Base-by-base conservation (phyloP, 2,113 vertebrate genomes). In the Megaptera novaeangliae region DNA sequence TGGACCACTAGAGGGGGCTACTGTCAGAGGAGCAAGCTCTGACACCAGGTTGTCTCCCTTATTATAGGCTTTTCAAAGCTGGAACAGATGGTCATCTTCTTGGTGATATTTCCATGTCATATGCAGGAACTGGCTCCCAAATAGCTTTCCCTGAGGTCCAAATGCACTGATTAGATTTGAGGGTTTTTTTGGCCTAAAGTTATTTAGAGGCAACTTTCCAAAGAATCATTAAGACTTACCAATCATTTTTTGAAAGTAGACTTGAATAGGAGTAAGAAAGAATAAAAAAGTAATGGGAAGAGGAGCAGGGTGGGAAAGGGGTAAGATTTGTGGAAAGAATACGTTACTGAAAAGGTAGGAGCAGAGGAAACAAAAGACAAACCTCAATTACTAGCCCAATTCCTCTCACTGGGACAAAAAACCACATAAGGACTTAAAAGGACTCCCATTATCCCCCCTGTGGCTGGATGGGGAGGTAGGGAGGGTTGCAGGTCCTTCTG, bases 121-220 rank as follows among this genome's bases (percentile, higher is more conserved):
- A 18, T 36, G 10, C 61, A 71, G 84, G 27, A 68, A 68, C 14
- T 77, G 83, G 39, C 23, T 82, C 34, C 20, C 68, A 59, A n/a
- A 68, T 14, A 61, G 15, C 75, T 68, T 77, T 81, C 14, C 14
- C 13, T 21, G 41, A 92, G n/a, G 34, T 52, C 57, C 14, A 18
- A 88, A 92, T 25, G 21, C 21, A 69, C 23, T 52, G 66, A 39
- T 74, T 74, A 57, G 31, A 68, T 75, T 88, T 5, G 7, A 57
- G 55, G 15, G 13, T 6, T 11, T 21, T 10, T 61, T 36, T 87
- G 13, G 14, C 61, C 25, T 92, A 63, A 55, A 23, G 18, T 78
- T 49, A 57, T 64, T 92, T 71, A 94, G 88, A 85, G 21, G 41
- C 49, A 92, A 63, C 88, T 95, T 85, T 94, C 78, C 41, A 68